Percentiles rank a stretch among this genome's conserved stretches.
These are phyloP conservation scores for Lucifuga dentata DNA, from an alignment of 2,113 vertebrate species.

Conservation along the genomic window DNA sequence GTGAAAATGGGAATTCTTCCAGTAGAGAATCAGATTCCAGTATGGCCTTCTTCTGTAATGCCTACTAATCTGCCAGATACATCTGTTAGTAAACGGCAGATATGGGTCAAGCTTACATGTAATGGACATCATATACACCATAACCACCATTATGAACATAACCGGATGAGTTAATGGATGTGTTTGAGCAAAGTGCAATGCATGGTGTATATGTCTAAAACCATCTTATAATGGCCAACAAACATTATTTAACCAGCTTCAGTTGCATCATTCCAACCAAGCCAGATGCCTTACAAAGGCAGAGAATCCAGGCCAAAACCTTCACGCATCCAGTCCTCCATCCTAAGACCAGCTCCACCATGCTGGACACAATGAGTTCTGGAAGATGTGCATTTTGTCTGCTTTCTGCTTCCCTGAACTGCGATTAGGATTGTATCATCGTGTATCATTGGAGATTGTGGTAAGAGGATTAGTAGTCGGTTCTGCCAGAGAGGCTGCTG, in stretches of 20 bases:
- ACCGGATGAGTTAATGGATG: constrained; percentile 10
- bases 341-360: constrained; percentile 23
- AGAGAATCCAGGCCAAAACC: constrained; percentile 14
- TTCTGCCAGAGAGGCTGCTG: constrained; percentile 65
- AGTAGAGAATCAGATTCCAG: constrained; percentile 13
- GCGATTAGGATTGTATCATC: constrained; percentile 64
- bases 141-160: constrained; percentile 15
- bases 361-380: constrained; percentile 26
- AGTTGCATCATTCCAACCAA: constrained; percentile 16
- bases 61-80: constrained; percentile 55
- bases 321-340: constrained; percentile 18
- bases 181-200: background rate
- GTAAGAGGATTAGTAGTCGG: constrained; percentile 68
- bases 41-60: constrained; percentile 16
- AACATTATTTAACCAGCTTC: constrained; percentile 3
- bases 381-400: constrained; percentile 60
- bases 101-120: constrained; percentile 41
- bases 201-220: constrained; percentile 8
- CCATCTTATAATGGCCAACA: constrained; percentile 7
- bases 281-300: constrained; percentile 31
- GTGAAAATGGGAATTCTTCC: constrained; percentile 2
- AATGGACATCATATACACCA: background rate
- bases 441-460: constrained; percentile 62
- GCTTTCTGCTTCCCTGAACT: constrained; percentile 52
- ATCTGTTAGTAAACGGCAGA: constrained; percentile 50